Base-by-base conservation (phyloP, 2,113 vertebrate genomes). In the Periophthalmus modestus region DNA sequence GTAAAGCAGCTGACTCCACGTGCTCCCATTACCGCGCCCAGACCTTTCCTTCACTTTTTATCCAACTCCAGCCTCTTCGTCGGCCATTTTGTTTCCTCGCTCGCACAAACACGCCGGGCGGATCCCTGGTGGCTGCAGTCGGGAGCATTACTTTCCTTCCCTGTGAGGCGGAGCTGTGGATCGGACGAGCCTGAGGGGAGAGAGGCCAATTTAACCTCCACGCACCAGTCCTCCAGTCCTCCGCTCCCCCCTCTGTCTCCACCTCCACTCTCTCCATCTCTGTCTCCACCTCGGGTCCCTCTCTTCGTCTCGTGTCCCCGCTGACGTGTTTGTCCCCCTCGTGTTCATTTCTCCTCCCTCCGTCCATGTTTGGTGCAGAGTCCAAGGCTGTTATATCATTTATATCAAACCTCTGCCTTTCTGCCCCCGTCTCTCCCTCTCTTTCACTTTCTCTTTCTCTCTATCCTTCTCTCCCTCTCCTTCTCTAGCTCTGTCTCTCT, bases 311-410 rank as follows among this genome's bases (percentile, higher is more conserved):
- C 62, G 54, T 59, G 76, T 88, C 89, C 85, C 88, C 39, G 73
- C 79, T 89, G 91, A 92, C 83, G 89, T 90, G 88, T 91, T 92
- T 86, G 88, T 91, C 89, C 88, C 89, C 82, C 63, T 48, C 74
- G 85, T 89, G 84, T 91, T 91, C 89, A 62, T 62, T 86, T 85
- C 87, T 89, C 85, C 80, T 84, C 84, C 75, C 73, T 62, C 82
- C 14, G 68, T 79, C 73, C 84, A 69, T 85, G 82, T 84, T 85
- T 87, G 80, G 71, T 86, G 78, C 80, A 81, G 82, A 58, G 58
- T 68, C 70, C 68, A 72, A 82, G 88, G 82, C 90, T 83, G 88
- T 92, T 86, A 88, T 89, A 89, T 91, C 85, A 59, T 59, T 92
- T 86, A 88, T 89, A 89, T 91, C 85, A 59, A 28, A 83, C 72